Evolutionary conservation across 2,113 vertebrate species (phyloP), one percentile per base, ranked within the genome.

Genomic region (Sardina pilchardus): DNA sequence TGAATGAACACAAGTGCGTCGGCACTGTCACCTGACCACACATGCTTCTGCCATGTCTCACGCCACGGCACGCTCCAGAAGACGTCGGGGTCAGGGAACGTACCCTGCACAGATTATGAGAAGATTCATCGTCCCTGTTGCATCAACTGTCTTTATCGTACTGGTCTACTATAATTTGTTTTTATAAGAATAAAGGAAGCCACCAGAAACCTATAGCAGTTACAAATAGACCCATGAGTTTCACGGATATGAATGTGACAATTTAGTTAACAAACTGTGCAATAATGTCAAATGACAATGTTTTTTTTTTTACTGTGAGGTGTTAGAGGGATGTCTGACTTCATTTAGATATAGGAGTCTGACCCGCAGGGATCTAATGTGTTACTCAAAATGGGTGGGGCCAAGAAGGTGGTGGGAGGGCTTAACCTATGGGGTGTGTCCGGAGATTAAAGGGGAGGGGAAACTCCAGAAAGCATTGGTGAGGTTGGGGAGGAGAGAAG

Each of bases 391-490:
- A 30, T n/a, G 63, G 63, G 63, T 30, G 63, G 6, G n/a, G 63
- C 9, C 26, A 26, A 71, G 63, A 71, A 6, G 7, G 63, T 78
- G 71, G 14, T 78, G 26, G 71, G 17, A 30, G 19, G 82, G 50
- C 10, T 36, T 8, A 24, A 44, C 26, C 26, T 16, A 85, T 63
- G 4, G n/a, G 47, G 84, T 16, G 48, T 26, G 83, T 34, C 24
- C 1, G 2, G 43, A 34, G 43, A 10, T 39, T 26, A n/a, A 21
- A 59, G 44, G 80, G 24, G 53, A 84, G 44, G 71, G 42, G 84
- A 80, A 19, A 56, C 48, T 81, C 81, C 81, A 83, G 83, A 81
- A 82, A 44, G 63, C 4, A 10, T 78, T 36, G 34, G 30, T 34
- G 30, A 83, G 78, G 26, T 21, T 10, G 4, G 9, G 45, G 83